Evolutionary conservation across 2,888 invertebrate genomes (phyloP).

Genomic region (Melipona bicolor): DNA sequence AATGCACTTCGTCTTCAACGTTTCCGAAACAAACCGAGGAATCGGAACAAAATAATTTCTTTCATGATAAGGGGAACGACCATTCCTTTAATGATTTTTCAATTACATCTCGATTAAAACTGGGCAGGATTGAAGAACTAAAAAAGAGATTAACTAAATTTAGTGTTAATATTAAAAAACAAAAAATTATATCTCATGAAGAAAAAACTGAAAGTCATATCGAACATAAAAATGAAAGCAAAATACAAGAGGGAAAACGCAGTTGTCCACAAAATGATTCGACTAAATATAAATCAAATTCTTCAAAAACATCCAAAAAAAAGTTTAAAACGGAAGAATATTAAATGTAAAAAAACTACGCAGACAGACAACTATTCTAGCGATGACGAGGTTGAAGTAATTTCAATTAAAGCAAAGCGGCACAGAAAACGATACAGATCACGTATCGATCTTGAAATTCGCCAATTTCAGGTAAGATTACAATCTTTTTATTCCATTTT

Average conservation of each 20-base stretch:
- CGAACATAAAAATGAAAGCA: not conserved
- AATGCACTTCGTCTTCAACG: constrained; percentile 24
- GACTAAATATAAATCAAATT: constrained; percentile 10
- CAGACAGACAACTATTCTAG: constrained; percentile 48
- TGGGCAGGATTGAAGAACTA: too few species aligned
- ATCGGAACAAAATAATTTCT: not conserved
- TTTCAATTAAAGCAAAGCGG: not conserved
- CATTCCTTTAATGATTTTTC: too few species aligned
- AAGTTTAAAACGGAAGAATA: constrained; percentile 13
- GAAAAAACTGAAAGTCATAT: not conserved
- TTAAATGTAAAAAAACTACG: constrained; percentile 36
- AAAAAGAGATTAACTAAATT: too few species aligned
- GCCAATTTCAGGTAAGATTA: not conserved
- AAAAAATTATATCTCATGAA: too few species aligned
- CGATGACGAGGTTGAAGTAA: constrained; percentile 35
- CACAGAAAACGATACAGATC: not conserved
- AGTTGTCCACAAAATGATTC: not conserved
- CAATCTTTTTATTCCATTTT: not conserved
- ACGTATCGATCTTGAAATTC: not conserved
- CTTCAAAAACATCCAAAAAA: constrained; percentile 1
- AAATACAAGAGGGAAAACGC: not conserved
- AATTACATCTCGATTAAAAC: too few species aligned
- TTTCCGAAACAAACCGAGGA: not conserved
- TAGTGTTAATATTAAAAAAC: too few species aligned
- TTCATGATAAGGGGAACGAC: not conserved